These are phyloP conservation scores for Pteropus alecto DNA, from an alignment of 2,113 vertebrate genomes.

Conservation along the genomic window DNA sequence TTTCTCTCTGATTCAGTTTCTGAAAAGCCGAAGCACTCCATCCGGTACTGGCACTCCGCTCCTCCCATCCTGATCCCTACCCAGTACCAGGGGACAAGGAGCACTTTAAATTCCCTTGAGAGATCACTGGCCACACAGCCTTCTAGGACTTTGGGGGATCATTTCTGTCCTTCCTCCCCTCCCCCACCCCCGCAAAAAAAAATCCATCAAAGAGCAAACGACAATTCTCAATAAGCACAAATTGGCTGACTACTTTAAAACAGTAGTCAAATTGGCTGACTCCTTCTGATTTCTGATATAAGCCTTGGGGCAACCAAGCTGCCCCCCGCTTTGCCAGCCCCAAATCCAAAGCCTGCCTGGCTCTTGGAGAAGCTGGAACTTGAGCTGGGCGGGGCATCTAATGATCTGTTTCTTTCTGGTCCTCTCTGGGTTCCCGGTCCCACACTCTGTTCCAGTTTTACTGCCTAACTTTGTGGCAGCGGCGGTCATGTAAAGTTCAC, in stretches of 20 bases:
- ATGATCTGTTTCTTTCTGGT: background rate
- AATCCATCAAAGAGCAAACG: conserved; percentile 22
- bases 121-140: background rate
- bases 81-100: background rate
- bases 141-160: background rate
- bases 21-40: background rate
- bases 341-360: fast-evolving
- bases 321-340: background rate
- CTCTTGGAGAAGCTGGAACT: background rate
- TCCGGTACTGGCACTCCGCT: background rate
- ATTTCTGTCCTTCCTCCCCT: background rate
- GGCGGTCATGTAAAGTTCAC: background rate
- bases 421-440: background rate
- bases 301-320: background rate
- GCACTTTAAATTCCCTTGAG: background rate
- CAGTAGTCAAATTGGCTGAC: background rate
- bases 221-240: conserved; percentile 35
- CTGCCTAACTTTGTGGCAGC: background rate
- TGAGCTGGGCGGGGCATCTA: fast-evolving
- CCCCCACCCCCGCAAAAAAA: fast-evolving
- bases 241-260: background rate
- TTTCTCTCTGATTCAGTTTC: background rate
- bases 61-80: background rate
- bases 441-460: background rate
- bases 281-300: background rate